phyloP scores from a whole-genome alignment of 2,888 invertebrate species.

The Pristionchus arcanus region DNA sequence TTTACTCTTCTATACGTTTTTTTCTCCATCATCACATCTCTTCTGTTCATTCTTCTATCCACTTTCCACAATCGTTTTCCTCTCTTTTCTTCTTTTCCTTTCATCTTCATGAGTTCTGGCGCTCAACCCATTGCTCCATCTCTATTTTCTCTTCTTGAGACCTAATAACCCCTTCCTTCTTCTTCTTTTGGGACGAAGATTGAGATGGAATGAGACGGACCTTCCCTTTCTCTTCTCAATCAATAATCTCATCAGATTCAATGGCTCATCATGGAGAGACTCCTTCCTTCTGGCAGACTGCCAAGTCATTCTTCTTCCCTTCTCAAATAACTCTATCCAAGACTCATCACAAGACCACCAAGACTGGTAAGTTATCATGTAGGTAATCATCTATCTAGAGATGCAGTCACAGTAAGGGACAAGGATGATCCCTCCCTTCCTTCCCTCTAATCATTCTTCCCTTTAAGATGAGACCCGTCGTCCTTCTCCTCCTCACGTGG shows the following conservation, averaged over 20 bases:
- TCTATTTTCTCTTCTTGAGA: neutral
- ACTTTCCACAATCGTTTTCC: constrained; percentile 29
- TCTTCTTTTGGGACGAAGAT: neutral
- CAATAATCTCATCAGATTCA: neutral
- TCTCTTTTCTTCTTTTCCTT: neutral
- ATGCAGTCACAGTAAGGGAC: neutral
- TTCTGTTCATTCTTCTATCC: constrained; percentile 17
- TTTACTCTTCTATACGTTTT: neutral
- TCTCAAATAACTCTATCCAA: neutral
- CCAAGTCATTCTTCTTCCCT: constrained; percentile 47
- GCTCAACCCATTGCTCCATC: constrained; percentile 18
- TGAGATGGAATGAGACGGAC: constrained; percentile 1
- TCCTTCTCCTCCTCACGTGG: neutral
- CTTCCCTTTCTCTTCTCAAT: neutral
- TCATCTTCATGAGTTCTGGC: constrained; percentile 27
- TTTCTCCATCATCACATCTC: neutral
- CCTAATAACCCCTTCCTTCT: constrained; percentile 2
- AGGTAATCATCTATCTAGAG: neutral
- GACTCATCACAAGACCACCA: constrained; percentile 31
- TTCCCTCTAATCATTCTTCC: neutral
- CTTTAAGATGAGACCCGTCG: neutral
- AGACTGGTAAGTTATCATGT: neutral
- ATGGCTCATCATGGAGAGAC: constrained; percentile 32
- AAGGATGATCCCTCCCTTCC: neutral
- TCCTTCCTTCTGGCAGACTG: constrained; percentile 41